Conservation (phyloP, 2,113 vertebrate species). For the Spizaetus ornatus region DNA sequence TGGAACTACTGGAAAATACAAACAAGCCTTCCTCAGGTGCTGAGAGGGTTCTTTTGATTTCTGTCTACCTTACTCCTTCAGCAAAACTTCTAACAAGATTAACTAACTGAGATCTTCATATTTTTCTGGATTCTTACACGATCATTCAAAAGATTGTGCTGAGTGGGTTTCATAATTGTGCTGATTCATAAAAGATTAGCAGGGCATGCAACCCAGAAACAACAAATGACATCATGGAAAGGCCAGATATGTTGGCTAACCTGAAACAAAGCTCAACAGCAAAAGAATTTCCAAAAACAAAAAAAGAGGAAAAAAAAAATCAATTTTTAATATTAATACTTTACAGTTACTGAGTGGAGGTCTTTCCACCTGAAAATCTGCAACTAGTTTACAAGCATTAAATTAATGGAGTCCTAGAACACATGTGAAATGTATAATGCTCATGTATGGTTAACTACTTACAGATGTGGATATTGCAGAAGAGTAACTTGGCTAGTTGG, state of each 20-base stretch:
- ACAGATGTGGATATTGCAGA: neutral
- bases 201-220: neutral
- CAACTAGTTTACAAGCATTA: neutral
- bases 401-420: neutral
- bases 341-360: neutral
- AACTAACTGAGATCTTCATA: neutral
- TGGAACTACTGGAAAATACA: neutral
- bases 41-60: neutral
- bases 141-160: neutral
- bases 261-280: neutral
- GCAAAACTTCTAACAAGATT: neutral
- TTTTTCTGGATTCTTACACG: neutral
- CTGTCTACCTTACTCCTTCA: neutral
- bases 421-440: neutral
- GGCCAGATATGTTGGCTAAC: neutral
- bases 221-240: fast-evolving
- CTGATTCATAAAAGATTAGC: neutral
- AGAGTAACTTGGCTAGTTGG: neutral
- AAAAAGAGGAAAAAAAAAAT: fast-evolving
- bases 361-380: neutral
- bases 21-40: neutral
- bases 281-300: neutral
- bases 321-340: neutral
- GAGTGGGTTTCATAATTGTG: neutral
- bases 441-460: neutral